These are phyloP conservation scores for Mythimna pallens DNA, from an alignment of 2,888 invertebrate species.

Conservation along the genomic window DNA sequence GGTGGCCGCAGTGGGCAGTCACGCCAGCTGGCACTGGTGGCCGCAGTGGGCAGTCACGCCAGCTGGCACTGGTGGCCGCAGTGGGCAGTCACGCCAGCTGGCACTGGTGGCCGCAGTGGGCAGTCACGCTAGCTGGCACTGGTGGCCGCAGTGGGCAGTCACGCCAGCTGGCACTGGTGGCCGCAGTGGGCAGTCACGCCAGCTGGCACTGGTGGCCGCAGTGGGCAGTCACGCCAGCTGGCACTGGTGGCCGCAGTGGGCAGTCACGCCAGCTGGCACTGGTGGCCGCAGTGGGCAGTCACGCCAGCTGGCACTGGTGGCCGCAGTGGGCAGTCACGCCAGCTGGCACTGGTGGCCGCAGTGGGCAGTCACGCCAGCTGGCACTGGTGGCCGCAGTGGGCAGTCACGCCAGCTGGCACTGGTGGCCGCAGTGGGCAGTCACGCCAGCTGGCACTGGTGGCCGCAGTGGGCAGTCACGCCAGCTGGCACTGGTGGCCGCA, in stretches of 20 bases:
- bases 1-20: slow-evolving; percentile 98
- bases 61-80: slow-evolving; percentile 95
- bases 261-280: slow-evolving; percentile 88
- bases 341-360: slow-evolving; percentile 95
- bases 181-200: slow-evolving; percentile 95
- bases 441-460: slow-evolving; percentile 94
- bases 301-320: slow-evolving; percentile 94
- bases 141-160: slow-evolving; percentile 98
- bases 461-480: slow-evolving; percentile 95
- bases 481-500: slow-evolving; percentile 95
- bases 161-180: slow-evolving; percentile 94
- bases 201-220: slow-evolving; percentile 95
- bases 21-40: slow-evolving; percentile 94
- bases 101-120: slow-evolving; percentile 98
- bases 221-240: slow-evolving; percentile 96
- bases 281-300: slow-evolving; percentile 98
- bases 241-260: slow-evolving; percentile 98
- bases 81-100: slow-evolving; percentile 96
- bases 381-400: slow-evolving; percentile 98
- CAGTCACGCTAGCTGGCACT: slow-evolving; percentile 88
- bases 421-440: slow-evolving; percentile 98
- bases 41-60: slow-evolving; percentile 95
- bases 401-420: slow-evolving; percentile 88
- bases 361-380: slow-evolving; percentile 96
- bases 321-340: slow-evolving; percentile 95